Evolutionary conservation across 1,140 invertebrate genomes (phyloP).

Genomic region (Aphaenogaster floridana): DNA sequence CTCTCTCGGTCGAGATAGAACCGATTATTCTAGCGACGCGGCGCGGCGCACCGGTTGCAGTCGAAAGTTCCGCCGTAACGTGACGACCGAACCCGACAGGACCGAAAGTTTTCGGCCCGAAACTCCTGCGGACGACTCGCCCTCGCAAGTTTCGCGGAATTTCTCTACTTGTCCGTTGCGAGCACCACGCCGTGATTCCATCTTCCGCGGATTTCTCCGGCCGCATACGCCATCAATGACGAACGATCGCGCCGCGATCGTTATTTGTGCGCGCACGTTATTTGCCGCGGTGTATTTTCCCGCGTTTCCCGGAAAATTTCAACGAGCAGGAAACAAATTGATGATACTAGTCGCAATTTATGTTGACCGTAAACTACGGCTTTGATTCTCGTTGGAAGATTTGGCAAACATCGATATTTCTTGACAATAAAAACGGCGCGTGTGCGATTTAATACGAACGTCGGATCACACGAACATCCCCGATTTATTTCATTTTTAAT

Average conservation of each 20-base stretch:
- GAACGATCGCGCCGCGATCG: slow-evolving; percentile 43
- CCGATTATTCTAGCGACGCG: slow-evolving; percentile 66
- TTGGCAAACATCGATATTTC: slow-evolving; percentile 56
- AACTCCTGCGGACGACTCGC: slow-evolving; percentile 62
- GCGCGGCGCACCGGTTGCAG: slow-evolving; percentile 65
- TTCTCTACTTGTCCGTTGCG: slow-evolving; percentile 25
- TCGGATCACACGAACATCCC: not conserved
- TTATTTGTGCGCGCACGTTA: slow-evolving; percentile 15
- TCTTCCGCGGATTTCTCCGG: slow-evolving; percentile 30
- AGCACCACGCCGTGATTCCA: slow-evolving; percentile 47
- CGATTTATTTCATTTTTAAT: slow-evolving; percentile 2
- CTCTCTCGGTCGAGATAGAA: slow-evolving; percentile 37
- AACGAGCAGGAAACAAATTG: slow-evolving; percentile 38
- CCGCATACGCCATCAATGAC: slow-evolving; percentile 11
- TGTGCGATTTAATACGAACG: slow-evolving; percentile 36
- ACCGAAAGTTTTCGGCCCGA: slow-evolving; percentile 60
- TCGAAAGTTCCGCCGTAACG: slow-evolving; percentile 70
- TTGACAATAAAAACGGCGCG: slow-evolving; percentile 14
- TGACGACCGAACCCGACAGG: slow-evolving; percentile 63
- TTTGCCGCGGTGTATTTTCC: not conserved
- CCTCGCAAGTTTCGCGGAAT: slow-evolving; percentile 66
- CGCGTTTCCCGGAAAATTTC: slow-evolving; percentile 31
- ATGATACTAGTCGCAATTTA: slow-evolving; percentile 45
- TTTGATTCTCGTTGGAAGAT: slow-evolving; percentile 48
- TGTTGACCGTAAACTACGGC: slow-evolving; percentile 44